Evolutionary conservation across 1,140 invertebrate genomes (phyloP), one percentile per base, ranked within the genome.

Genomic region (Ruditapes philippinarum): DNA sequence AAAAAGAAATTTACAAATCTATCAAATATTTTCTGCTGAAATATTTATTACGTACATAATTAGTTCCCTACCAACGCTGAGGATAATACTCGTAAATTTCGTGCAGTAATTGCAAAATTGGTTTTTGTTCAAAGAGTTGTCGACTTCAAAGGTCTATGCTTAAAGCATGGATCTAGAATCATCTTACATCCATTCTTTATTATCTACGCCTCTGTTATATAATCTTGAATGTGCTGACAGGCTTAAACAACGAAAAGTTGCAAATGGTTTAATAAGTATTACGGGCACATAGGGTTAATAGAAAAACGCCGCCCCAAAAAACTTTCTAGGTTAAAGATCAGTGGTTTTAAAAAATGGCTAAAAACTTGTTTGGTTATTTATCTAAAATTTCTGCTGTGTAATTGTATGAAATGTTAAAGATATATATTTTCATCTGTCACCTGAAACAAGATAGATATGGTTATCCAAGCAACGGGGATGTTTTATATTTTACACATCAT

Each of bases 11-110:
- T n/a, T n/a, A n/a, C n/a, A n/a, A n/a, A n/a, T n/a, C n/a, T n/a
- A n/a, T 57, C 19, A 14, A 62, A 7, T 62, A 25, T 28, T 28
- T 28, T 62, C 57, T 62, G 7, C n/a, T 28, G 57, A 62, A 62
- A 62, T 62, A 62, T 62, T 62, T 62, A 62, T 62, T 62, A n/a
- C 7, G 57, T 62, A n/a, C 57, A 62, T n/a, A 28, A 62, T 62
- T 62, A 28, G 25, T n/a, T 62, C 25, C 28, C 57, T n/a, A 14
- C 57, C 22, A 19, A 28, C 25, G 57, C 19, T 9, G 57, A 62
- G n/a, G 57, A 62, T n/a, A n/a, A n/a, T 25, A 28, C 57, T 62
- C 57, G 57, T 62, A 62, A 62, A 62, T 62, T 28, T 25, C 57
- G 25, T 28, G 57, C 22, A 3, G 25, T 62, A 62, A 62, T 62